A percentile compares a stretch with the other conserved stretches of the same genome.
Conservation (phyloP, 2,113 vertebrate species). For the Pionites leucogaster region DNA sequence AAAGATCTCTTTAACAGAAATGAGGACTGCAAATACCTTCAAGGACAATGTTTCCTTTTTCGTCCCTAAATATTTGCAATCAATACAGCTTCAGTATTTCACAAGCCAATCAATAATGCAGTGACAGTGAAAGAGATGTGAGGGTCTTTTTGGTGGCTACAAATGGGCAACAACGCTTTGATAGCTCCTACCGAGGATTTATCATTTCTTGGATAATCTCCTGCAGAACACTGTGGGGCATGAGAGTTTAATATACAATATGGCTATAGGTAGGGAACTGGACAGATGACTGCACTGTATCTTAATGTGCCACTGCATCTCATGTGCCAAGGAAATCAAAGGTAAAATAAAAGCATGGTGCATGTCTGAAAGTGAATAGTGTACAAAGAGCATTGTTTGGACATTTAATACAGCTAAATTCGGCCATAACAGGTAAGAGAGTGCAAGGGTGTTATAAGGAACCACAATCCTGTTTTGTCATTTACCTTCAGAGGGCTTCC, state of each 20-base stretch:
- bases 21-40: not conserved
- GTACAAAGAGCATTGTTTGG: not conserved
- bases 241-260: not conserved
- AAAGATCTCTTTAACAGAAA: not conserved
- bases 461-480: not conserved
- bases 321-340: not conserved
- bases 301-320: not conserved
- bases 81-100: conserved; percentile 38
- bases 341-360: not conserved
- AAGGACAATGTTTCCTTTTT: conserved; percentile 22
- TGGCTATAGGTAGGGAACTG: not conserved
- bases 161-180: conserved; percentile 37
- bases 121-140: conserved; percentile 42
- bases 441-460: not conserved
- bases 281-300: not conserved
- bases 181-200: conserved; percentile 31
- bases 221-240: conserved; percentile 9
- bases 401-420: not conserved
- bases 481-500: not conserved
- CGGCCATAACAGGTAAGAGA: not conserved
- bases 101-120: conserved; percentile 57
- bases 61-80: conserved; percentile 62
- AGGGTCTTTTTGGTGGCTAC: not conserved
- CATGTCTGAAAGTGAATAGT: not conserved
- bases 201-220: conserved; percentile 49